Evolutionary conservation across 1,140 invertebrate genomes (phyloP), one percentile per base, ranked within the genome.

Genomic region (Drosophila parvula): DNA sequence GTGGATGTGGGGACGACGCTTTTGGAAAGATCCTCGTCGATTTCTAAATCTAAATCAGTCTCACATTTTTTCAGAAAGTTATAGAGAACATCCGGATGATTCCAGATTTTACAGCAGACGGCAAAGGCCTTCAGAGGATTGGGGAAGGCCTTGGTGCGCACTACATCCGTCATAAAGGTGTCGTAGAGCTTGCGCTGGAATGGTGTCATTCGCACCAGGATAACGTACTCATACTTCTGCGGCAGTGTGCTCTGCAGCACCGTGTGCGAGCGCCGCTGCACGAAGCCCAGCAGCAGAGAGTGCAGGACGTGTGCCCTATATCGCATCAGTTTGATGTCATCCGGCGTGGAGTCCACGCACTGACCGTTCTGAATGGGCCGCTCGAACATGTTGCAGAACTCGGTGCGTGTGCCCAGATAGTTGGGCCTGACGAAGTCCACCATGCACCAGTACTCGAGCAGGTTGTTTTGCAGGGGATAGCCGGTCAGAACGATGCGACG

Each of bases 31-130:
- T 93, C 92, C 56, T 95, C 94, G 67, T 95, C 95, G 75, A 95
- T 95, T 91, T 98, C 98, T 81, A 98, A 94, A 93, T 99, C 98
- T 75, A 98, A 94, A 93, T 99, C 98, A 79, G 97, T 94, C 79
- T 95, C 95, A 60, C 96, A 94, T 91, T 98, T 97, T 85, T 96
- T 95, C 47, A 99, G 91, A 91, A 98, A 97, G 91, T 98, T 96
- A 90, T 98, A 98, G 34, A 99, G 92, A 51, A 99, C 96, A 93
- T 99, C 99, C 0, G 99, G 98, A 93, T 99, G 99, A 92, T 99
- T 99, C 98, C 98, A 99, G 77, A 99, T 99, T 95, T 99, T 99
- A 91, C 98, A 99, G 92, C 98, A 99, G 56, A 99, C 97, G 43
- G 98, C 97, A 93, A 99, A 99, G 5, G 99, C 98, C 92, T 98